Conservation (phyloP, 2,888 invertebrate genomes). For the Orthonevra nobilis region DNA sequence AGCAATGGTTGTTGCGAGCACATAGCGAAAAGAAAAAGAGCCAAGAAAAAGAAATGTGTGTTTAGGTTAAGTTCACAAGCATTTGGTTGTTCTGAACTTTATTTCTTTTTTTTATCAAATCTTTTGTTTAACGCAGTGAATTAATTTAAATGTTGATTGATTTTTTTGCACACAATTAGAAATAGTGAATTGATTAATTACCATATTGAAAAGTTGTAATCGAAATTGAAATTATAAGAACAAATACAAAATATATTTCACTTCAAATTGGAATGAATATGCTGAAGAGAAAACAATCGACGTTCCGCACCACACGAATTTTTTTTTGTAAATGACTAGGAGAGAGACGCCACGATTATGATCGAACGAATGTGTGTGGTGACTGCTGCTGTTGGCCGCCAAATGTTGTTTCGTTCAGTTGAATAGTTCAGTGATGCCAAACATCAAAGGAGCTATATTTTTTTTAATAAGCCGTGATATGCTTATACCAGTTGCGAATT, state of each 20-base stretch:
- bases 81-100: slow-evolving; percentile 24
- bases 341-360: slow-evolving; percentile 76
- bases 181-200: slow-evolving; percentile 19
- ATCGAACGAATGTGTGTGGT: slow-evolving; percentile 71
- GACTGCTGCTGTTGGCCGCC: slow-evolving; percentile 63
- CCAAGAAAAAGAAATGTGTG: slow-evolving; percentile 40
- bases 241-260: slow-evolving; percentile 55
- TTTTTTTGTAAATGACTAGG: slow-evolving; percentile 77
- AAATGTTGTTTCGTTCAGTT: slow-evolving; percentile 56
- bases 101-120: slow-evolving; percentile 3
- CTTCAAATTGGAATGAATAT: slow-evolving; percentile 66
- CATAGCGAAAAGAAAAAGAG: slow-evolving; percentile 45
- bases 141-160: neutral
- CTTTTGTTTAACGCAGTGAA: neutral
- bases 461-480: no score
- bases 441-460: no score
- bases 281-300: slow-evolving; percentile 67
- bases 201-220: slow-evolving; percentile 50
- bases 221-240: slow-evolving; percentile 59
- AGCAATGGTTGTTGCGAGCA: slow-evolving; percentile 45
- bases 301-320: slow-evolving; percentile 74
- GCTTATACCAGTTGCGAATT: no score
- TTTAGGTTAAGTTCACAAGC: slow-evolving; percentile 68
- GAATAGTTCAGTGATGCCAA: slow-evolving; percentile 44
- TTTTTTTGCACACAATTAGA: slow-evolving; percentile 6